phyloP scores from a whole-genome alignment of 2,113 vertebrate genomes.

The Lepisosteus osseus region DNA sequence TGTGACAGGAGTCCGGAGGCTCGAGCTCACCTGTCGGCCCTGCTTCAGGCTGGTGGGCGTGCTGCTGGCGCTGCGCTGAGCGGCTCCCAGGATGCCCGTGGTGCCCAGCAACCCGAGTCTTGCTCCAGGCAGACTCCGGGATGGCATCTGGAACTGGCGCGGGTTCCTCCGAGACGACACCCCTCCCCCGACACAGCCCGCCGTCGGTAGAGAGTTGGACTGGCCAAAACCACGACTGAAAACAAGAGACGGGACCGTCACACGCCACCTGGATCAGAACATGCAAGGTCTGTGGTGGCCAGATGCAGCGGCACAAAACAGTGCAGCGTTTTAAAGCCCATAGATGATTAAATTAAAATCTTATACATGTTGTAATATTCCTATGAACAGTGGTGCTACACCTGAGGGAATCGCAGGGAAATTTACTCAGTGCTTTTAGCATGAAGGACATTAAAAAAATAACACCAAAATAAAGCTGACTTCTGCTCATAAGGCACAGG shows the following conservation, averaged over 20 bases:
- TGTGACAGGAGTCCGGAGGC: neutral
- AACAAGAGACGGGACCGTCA: neutral
- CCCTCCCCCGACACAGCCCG: constrained; percentile 77
- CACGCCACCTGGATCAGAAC: neutral
- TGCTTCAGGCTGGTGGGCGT: constrained; percentile 88
- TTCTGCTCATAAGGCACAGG: too few species aligned
- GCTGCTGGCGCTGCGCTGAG: constrained; percentile 78
- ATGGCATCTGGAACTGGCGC: constrained; percentile 92
- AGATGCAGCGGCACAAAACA: too few species aligned
- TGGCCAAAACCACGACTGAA: constrained; percentile 87
- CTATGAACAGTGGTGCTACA: too few species aligned
- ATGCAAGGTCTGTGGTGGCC: too few species aligned
- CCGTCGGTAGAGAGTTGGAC: constrained; percentile 90
- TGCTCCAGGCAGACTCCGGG: constrained; percentile 82
- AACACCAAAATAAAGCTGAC: too few species aligned
- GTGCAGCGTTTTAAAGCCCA: too few species aligned
- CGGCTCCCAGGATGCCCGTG: constrained; percentile 76
- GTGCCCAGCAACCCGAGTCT: constrained; percentile 85
- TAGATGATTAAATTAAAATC: too few species aligned
- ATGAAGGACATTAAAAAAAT: too few species aligned
- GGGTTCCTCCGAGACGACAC: constrained; percentile 83
- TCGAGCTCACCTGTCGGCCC: constrained; percentile 81
- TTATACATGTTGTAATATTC: too few species aligned
- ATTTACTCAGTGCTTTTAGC: too few species aligned
- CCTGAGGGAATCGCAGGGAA: too few species aligned